These are phyloP conservation scores for Orthosia incerta DNA, from an alignment of 2,888 invertebrate genomes.

Conservation along the genomic window DNA sequence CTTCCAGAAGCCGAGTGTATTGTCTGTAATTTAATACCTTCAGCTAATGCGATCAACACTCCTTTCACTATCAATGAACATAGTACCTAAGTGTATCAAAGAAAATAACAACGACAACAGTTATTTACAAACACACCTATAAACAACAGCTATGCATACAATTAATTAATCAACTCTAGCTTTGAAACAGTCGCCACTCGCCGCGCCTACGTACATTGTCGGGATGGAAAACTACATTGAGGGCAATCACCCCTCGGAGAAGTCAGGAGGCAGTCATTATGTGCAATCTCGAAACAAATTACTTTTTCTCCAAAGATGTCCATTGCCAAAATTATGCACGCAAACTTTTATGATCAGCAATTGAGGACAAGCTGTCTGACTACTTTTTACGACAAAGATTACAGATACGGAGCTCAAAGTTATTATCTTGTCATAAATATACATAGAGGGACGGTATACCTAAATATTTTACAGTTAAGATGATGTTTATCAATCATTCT, in stretches of 20 bases:
- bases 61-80: neutral
- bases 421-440: constrained; percentile 1
- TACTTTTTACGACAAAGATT: constrained; percentile 40
- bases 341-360: constrained; percentile 28
- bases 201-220: constrained; percentile 25
- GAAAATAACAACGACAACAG: neutral
- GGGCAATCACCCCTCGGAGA: constrained; percentile 67
- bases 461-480: constrained; percentile 6
- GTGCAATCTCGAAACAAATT: constrained; percentile 60
- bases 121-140: constrained; percentile 12
- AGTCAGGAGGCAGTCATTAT: constrained; percentile 52
- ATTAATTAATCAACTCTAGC: constrained; percentile 59
- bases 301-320: constrained; percentile 48
- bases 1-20: neutral
- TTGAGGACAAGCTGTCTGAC: constrained; percentile 28
- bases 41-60: neutral
- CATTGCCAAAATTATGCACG: constrained; percentile 57
- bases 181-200: constrained; percentile 33
- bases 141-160: constrained; percentile 14
- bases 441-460: neutral
- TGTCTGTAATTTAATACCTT: neutral
- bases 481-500: constrained; percentile 22
- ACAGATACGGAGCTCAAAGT: constrained; percentile 24
- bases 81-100: neutral
- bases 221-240: constrained; percentile 70